Evolutionary conservation across 1,140 invertebrate species (phyloP).

Genomic region (Andricus grossulariae): DNA sequence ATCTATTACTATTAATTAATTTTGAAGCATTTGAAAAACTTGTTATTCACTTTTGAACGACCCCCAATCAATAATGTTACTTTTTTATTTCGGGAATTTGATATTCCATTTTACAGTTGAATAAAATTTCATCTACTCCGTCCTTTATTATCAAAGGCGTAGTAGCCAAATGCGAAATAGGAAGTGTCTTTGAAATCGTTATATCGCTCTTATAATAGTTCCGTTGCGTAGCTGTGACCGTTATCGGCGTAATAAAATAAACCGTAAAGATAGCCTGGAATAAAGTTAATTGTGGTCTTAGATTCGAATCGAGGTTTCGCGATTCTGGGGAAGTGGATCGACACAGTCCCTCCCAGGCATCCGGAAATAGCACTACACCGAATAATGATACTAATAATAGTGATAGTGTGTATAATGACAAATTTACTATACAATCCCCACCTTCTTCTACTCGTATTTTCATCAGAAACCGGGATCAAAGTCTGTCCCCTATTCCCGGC

Average conservation of each 20-base stretch:
- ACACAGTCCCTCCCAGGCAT: slow-evolving; percentile 45
- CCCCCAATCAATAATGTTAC: too few species aligned
- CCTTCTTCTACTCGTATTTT: background rate
- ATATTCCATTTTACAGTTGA: background rate
- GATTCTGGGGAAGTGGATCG: slow-evolving; percentile 35
- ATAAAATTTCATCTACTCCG: background rate
- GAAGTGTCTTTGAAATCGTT: slow-evolving; percentile 30
- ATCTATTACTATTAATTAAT: too few species aligned
- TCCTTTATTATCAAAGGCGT: slow-evolving; percentile 2
- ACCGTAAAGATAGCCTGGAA: background rate
- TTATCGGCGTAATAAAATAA: background rate
- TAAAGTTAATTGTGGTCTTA: background rate
- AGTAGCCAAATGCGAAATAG: slow-evolving; percentile 26
- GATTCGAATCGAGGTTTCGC: slow-evolving; percentile 31
- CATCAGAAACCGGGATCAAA: background rate
- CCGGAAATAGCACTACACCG: slow-evolving; percentile 51
- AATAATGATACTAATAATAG: slow-evolving; percentile 59
- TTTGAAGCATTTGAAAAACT: too few species aligned
- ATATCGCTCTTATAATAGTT: slow-evolving; percentile 26
- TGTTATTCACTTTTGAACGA: too few species aligned
- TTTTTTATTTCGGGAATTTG: background rate
- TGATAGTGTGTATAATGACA: slow-evolving; percentile 43
- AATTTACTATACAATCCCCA: slow-evolving; percentile 41
- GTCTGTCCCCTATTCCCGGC: too few species aligned
- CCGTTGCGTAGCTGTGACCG: background rate